Evolutionary conservation across 2,888 invertebrate genomes (phyloP).

Genomic region (Drymonia ruficornis): DNA sequence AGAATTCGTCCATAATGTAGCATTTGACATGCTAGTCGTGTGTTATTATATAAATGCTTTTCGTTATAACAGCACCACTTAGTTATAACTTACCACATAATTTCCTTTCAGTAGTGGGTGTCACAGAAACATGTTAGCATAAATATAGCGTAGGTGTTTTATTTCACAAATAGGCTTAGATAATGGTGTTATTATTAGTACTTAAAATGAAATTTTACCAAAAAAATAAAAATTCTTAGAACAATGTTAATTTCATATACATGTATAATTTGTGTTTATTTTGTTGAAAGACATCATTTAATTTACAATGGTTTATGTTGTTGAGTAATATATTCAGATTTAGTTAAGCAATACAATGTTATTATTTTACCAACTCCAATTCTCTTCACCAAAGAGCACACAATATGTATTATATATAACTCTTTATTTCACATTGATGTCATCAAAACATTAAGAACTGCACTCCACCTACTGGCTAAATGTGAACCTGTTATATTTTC

Average conservation of each 20-base stretch:
- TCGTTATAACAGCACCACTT: slow-evolving; percentile 42
- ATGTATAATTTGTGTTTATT: slow-evolving; percentile 54
- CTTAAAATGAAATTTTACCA: slow-evolving; percentile 76
- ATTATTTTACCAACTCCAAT: slow-evolving; percentile 36
- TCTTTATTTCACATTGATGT: slow-evolving; percentile 18
- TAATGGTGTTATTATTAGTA: slow-evolving; percentile 72
- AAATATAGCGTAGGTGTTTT: slow-evolving; percentile 48
- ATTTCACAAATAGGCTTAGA: slow-evolving; percentile 70
- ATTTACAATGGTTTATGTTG: slow-evolving; percentile 58
- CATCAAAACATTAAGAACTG: too few species aligned
- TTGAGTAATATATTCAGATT: slow-evolving; percentile 71
- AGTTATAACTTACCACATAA: slow-evolving; percentile 33
- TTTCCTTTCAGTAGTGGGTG: slow-evolving; percentile 35
- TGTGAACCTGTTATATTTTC: too few species aligned
- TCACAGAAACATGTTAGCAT: slow-evolving; percentile 33
- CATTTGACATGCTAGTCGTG: slow-evolving; percentile 76
- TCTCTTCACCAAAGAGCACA: slow-evolving; percentile 70
- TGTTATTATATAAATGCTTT: slow-evolving; percentile 49
- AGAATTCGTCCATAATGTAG: slow-evolving; percentile 47
- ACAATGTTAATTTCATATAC: slow-evolving; percentile 71
- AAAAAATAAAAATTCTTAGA: slow-evolving; percentile 68
- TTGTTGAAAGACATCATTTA: slow-evolving; percentile 53
- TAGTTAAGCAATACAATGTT: slow-evolving; percentile 46
- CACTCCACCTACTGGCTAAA: too few species aligned
- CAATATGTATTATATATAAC: background rate